Evolutionary conservation across 2,888 invertebrate species (phyloP), one percentile per base, ranked within the genome.

Genomic region (Stenodera caucasica): DNA sequence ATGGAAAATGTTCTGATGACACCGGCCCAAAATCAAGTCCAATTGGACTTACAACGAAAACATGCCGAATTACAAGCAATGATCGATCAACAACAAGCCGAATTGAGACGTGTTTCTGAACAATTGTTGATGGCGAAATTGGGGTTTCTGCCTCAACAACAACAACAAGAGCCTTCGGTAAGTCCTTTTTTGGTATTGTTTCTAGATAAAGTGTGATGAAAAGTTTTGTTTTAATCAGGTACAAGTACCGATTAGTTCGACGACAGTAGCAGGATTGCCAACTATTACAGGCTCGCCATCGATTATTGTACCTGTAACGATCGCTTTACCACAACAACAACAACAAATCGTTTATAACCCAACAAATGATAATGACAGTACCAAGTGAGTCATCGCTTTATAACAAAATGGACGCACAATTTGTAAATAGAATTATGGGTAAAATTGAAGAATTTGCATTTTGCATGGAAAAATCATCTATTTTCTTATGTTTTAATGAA

Each of bases 71-170:
- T 95, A 62, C 92, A 94, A 76, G 89, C 92, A 72, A 84, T 92
- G 74, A 94, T 95, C 62, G 86, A 90, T 55, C 87, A 90, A 67
- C 94, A 94, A 74, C 94, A 94, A 75, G 93, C 94, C 73, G 94
- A 95, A 78, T 80, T 95, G 67, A 84, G 91, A 49, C 85, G 89
- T 67, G 91, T 95, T 0, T 93, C 93, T n/a, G 93, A 94, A 75
- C 94, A 94, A 75, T 81, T 95, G 56, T 78, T 93, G 52, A 87
- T 94, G 78, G 91, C 93, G 0, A 85, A 91, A 72, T 89, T 92
- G 67, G 92, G 92, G 6, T 84, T 93, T 11, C 72, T 86, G 33
- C 84, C 81, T 53, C 32, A 32, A 56, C 68, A 5, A 62, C 67
- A 71, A 49, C 58, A 54, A 35, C 53, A 74, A 72, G 7, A 73